These are phyloP conservation scores for Sphecodes monilicornis DNA, from an alignment of 2,888 invertebrate species.

Conservation along the genomic window DNA sequence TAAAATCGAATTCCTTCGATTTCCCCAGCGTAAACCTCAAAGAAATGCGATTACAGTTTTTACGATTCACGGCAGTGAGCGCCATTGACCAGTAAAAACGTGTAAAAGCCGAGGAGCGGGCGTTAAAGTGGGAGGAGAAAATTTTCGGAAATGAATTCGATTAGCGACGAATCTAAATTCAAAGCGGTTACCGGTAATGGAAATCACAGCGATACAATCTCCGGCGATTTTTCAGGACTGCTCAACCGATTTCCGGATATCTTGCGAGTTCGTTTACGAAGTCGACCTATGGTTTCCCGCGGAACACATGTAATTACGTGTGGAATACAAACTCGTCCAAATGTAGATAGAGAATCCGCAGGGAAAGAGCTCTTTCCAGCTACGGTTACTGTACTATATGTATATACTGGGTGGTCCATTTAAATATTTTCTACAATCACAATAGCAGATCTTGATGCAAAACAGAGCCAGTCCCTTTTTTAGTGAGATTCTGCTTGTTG, in stretches of 20 bases:
- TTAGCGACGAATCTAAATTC: slow-evolving; percentile 47
- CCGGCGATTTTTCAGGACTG: slow-evolving; percentile 28
- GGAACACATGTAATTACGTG: slow-evolving; percentile 10
- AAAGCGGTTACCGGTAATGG: slow-evolving; percentile 35
- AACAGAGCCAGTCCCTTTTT: too few relatives aligned
- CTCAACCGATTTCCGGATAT: not conserved
- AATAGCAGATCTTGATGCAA: too few relatives aligned
- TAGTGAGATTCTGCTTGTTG: too few relatives aligned
- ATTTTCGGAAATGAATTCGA: slow-evolving; percentile 52
- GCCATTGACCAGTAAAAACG: not conserved
- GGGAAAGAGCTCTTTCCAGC: not conserved
- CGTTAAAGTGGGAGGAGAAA: not conserved
- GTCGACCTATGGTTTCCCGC: not conserved
- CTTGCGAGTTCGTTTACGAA: not conserved
- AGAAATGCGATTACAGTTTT: slow-evolving; percentile 14
- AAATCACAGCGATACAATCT: slow-evolving; percentile 32
- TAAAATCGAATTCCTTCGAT: slow-evolving; percentile 4
- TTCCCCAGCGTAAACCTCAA: not conserved
- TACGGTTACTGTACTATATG: not conserved
- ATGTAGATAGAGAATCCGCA: not conserved
- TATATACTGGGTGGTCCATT: not conserved
- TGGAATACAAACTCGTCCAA: not conserved
- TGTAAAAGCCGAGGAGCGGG: not conserved
- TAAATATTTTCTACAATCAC: too few relatives aligned
- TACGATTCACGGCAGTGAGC: not conserved